phyloP scores from a whole-genome alignment of 2,113 vertebrate genomes.

The Taxidea taxus region DNA sequence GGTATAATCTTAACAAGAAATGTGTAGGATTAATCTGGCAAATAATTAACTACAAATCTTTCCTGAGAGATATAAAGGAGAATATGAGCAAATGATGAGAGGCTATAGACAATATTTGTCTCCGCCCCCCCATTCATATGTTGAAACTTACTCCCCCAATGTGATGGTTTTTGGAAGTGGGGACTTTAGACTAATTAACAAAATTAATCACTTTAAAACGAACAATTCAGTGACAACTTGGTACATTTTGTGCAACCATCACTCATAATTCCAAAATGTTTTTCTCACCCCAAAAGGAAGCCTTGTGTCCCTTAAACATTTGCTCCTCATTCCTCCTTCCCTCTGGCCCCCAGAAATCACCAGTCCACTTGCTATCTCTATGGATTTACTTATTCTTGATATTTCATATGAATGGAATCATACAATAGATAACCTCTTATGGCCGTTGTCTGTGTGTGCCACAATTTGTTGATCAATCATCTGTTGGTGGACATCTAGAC shows the following conservation, averaged over 20 bases:
- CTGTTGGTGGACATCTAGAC: not conserved
- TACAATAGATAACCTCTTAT: not conserved
- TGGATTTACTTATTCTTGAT: not conserved
- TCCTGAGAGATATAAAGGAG: not conserved
- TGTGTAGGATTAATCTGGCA: not conserved
- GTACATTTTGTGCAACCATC: not conserved
- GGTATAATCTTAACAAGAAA: not conserved
- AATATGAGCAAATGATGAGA: not conserved
- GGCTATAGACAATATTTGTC: not conserved
- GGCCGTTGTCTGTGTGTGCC: not conserved
- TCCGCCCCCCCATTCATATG: not conserved
- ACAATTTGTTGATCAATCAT: not conserved
- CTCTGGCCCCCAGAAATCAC: not conserved
- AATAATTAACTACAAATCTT: not conserved
- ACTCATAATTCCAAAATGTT: not conserved
- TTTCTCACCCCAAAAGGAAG: not conserved
- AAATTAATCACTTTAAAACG: not conserved
- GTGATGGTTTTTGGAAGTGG: not conserved
- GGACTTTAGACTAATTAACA: not conserved
- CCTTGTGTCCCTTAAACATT: not conserved
- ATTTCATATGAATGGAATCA: not conserved
- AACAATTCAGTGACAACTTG: not conserved
- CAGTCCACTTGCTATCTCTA: not conserved
- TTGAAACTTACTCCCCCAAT: not conserved
- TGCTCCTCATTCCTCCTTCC: not conserved